These are phyloP conservation scores for Myotis lucifugus DNA, from an alignment of 2,113 vertebrate species.

Conservation along the genomic window DNA sequence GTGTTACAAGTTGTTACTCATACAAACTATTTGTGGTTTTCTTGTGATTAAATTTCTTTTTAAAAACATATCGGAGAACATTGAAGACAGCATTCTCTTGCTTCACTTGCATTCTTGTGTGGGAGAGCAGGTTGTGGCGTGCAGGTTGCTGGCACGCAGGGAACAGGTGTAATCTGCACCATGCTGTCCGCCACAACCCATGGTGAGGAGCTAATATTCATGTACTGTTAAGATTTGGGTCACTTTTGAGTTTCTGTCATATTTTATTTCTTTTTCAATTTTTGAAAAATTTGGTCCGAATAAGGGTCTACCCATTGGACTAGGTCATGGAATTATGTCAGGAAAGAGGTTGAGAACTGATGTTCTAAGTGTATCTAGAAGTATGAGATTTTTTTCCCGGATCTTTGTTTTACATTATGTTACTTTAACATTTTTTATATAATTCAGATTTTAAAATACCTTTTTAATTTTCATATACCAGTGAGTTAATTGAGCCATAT, in stretches of 20 bases:
- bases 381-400: not conserved
- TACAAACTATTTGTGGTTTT: not conserved
- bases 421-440: not conserved
- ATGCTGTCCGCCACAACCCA: accelerated
- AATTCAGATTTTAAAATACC: not conserved
- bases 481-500: not conserved
- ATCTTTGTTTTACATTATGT: not conserved
- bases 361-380: not conserved
- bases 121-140: not conserved
- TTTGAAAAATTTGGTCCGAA: not conserved
- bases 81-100: not conserved
- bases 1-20: not conserved
- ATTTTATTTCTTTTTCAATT: not conserved
- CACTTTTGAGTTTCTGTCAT: not conserved
- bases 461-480: not conserved
- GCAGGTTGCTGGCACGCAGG: not conserved
- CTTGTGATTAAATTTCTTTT: not conserved
- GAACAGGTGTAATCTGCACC: not conserved
- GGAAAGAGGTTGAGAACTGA: not conserved
- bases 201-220: not conserved
- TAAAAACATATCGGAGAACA: not conserved
- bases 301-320: not conserved
- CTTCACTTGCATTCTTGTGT: not conserved
- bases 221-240: not conserved
- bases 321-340: not conserved